Evolutionary conservation across 2,888 invertebrate genomes (phyloP).

Genomic region (Mylabris sibirica): DNA sequence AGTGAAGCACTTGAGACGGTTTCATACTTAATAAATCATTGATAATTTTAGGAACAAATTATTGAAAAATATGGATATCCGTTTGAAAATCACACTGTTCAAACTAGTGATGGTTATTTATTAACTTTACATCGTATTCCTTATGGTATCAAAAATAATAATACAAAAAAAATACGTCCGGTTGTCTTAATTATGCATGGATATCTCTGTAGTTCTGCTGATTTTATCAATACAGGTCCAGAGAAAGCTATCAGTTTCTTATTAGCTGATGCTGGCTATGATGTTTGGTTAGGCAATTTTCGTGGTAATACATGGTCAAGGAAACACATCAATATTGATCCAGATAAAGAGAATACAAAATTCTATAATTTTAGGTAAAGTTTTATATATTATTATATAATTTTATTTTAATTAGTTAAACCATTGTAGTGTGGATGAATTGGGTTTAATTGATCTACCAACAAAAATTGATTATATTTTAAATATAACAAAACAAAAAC

Average conservation of each 20-base stretch:
- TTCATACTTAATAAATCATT: no score
- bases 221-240: slow-evolving; percentile 33
- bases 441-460: slow-evolving; percentile 24
- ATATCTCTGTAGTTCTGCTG: slow-evolving; percentile 28
- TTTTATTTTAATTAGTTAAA: background rate
- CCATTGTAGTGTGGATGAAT: slow-evolving; percentile 22
- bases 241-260: slow-evolving; percentile 39
- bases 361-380: slow-evolving; percentile 57
- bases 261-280: slow-evolving; percentile 51
- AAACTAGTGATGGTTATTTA: slow-evolving; percentile 36
- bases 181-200: slow-evolving; percentile 31
- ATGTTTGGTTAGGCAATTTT: slow-evolving; percentile 74
- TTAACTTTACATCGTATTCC: slow-evolving; percentile 34
- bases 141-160: slow-evolving; percentile 23
- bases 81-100: slow-evolving; percentile 31
- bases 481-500: slow-evolving; percentile 13
- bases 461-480: slow-evolving; percentile 27
- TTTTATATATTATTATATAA: background rate
- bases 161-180: background rate
- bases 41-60: background rate
- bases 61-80: slow-evolving; percentile 29
- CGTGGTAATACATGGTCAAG: slow-evolving; percentile 74
- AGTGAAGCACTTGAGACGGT: no score
- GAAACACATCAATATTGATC: slow-evolving; percentile 58
- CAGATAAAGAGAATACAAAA: slow-evolving; percentile 27